Evolutionary conservation across 2,113 vertebrate genomes (phyloP).

Genomic region (Columbina picui): DNA sequence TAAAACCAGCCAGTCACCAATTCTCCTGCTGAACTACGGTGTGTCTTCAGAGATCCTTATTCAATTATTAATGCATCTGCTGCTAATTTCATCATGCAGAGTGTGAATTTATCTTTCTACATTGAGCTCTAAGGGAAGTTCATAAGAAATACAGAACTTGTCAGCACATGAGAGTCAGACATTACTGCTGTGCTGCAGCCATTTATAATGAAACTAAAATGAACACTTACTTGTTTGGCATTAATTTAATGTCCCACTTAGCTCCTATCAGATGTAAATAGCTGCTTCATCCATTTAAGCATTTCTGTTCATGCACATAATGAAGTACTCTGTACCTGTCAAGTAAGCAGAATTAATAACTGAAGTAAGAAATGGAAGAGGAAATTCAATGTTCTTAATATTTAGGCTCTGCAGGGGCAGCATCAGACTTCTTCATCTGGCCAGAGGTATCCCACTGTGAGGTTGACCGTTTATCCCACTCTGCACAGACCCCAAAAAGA

Average conservation of each 20-base stretch:
- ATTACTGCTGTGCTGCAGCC: slow-evolving; percentile 47
- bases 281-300: slow-evolving; percentile 62
- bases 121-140: slow-evolving; percentile 43
- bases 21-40: neutral
- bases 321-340: slow-evolving; percentile 64
- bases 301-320: slow-evolving; percentile 44
- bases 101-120: slow-evolving; percentile 58
- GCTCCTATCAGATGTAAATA: slow-evolving; percentile 63
- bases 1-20: slow-evolving; percentile 24
- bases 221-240: slow-evolving; percentile 68
- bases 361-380: slow-evolving; percentile 69
- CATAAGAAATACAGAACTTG: slow-evolving; percentile 56
- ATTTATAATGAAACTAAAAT: slow-evolving; percentile 63
- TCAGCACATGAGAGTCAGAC: slow-evolving; percentile 50
- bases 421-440: neutral
- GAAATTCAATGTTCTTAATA: slow-evolving; percentile 46
- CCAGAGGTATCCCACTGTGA: neutral
- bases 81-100: slow-evolving; percentile 64
- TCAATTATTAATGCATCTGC: slow-evolving; percentile 63
- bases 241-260: slow-evolving; percentile 73
- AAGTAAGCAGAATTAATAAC: slow-evolving; percentile 68
- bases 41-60: slow-evolving; percentile 39
- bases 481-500: neutral
- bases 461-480: neutral
- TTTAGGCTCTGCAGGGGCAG: neutral